Conservation (phyloP, 2,113 vertebrate genomes). For the Rallus limicola region DNA sequence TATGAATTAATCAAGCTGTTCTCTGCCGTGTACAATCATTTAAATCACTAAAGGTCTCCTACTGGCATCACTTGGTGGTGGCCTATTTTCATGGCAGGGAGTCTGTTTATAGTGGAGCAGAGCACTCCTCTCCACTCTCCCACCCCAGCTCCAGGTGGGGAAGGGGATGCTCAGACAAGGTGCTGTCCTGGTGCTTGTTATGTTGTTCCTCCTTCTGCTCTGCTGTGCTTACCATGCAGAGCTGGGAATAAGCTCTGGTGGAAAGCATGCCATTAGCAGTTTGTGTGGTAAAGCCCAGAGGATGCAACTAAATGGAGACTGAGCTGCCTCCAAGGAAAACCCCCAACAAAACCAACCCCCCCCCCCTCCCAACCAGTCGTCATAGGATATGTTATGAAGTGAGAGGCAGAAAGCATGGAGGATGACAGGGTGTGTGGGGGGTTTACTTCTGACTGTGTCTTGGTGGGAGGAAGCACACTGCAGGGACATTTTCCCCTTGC, state of each 20-base stretch:
- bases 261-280: neutral
- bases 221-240: neutral
- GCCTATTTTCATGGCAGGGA: neutral
- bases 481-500: neutral
- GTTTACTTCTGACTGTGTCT: neutral
- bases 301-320: neutral
- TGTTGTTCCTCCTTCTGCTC: neutral
- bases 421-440: neutral
- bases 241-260: neutral
- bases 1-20: constrained; percentile 60
- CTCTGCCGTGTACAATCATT: constrained; percentile 12
- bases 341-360: neutral
- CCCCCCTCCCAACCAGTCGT: neutral
- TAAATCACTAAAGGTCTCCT: constrained; percentile 40
- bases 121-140: neutral
- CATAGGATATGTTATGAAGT: neutral
- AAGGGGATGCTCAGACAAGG: neutral
- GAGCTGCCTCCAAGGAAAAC: neutral
- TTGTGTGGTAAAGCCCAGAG: neutral
- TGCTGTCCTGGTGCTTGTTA: neutral
- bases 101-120: neutral
- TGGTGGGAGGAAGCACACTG: neutral
- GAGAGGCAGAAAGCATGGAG: neutral
- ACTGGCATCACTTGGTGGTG: neutral
- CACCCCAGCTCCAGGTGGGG: neutral